These are phyloP conservation scores for Scaptomyza montana DNA, from an alignment of 1,140 invertebrate genomes.

Conservation along the genomic window DNA sequence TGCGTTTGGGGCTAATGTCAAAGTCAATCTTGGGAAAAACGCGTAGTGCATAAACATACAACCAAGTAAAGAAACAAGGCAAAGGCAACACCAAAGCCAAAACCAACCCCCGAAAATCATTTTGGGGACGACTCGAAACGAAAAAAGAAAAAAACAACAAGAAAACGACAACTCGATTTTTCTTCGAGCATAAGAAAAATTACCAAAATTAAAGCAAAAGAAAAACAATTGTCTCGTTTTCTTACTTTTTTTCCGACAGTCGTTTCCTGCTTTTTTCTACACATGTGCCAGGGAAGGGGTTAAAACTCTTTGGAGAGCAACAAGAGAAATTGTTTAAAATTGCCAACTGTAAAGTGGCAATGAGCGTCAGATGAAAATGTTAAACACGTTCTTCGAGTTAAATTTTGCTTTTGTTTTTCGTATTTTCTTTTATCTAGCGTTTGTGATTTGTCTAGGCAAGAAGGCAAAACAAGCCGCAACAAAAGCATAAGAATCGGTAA, in stretches of 20 bases:
- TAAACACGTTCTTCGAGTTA: constrained; percentile 62
- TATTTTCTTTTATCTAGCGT: constrained; percentile 21
- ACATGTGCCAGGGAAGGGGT: constrained; percentile 53
- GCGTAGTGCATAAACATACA: constrained; percentile 81
- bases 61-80: constrained; percentile 61
- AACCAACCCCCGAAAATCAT: constrained; percentile 67
- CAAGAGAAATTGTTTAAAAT: constrained; percentile 79
- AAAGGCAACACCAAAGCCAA: constrained; percentile 32
- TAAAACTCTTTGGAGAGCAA: constrained; percentile 64
- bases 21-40: constrained; percentile 82
- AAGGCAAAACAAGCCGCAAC: constrained; percentile 31
- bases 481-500: constrained; percentile 3
- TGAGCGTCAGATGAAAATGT: constrained; percentile 66
- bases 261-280: constrained; percentile 1
- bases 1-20: constrained; percentile 76
- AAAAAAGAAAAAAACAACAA: constrained; percentile 35
- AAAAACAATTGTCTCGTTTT: constrained; percentile 75
- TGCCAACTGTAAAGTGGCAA: constrained; percentile 42
- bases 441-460: constrained; percentile 68
- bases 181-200: constrained; percentile 79
- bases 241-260: constrained; percentile 13
- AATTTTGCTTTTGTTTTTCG: constrained; percentile 44
- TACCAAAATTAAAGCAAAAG: constrained; percentile 80
- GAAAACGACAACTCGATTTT: constrained; percentile 76
- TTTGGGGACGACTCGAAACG: constrained; percentile 44